Conservation (phyloP, 2,113 vertebrate genomes). For the Pipra filicauda region DNA sequence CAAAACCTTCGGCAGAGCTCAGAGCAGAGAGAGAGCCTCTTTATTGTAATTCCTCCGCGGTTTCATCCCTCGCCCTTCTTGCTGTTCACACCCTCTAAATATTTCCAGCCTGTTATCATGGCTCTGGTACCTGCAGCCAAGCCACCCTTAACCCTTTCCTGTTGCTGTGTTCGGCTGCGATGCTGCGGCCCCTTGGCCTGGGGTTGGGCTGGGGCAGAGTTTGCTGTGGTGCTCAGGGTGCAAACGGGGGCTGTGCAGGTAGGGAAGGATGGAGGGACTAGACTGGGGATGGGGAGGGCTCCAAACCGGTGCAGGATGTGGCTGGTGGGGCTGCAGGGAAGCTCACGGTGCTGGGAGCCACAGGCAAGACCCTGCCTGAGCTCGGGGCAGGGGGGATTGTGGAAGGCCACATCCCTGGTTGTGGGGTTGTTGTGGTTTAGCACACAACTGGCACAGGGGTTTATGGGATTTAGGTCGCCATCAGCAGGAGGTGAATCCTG, state of each 20-base stretch:
- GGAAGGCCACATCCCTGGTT: fast-evolving
- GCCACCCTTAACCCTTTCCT: constrained; percentile 39
- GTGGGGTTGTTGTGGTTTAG: neutral
- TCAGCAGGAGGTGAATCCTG: fast-evolving
- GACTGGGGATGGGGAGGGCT: neutral
- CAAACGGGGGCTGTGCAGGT: neutral
- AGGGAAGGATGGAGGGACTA: neutral
- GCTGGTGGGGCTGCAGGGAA: no score
- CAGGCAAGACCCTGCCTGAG: fast-evolving
- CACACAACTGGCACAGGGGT: neutral
- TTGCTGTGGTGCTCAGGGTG: fast-evolving
- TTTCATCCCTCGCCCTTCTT: constrained; percentile 48
- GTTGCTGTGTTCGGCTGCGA: fast-evolving
- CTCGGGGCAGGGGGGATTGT: fast-evolving
- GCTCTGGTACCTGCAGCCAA: constrained; percentile 56
- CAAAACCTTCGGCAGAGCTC: neutral
- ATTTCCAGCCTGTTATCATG: constrained; percentile 66
- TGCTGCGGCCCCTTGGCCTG: neutral
- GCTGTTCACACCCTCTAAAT: constrained; percentile 54
- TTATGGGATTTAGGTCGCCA: neutral
- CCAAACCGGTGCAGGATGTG: neutral
- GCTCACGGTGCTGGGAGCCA: fast-evolving
- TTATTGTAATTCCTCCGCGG: constrained; percentile 18
- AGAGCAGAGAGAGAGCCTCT: neutral
- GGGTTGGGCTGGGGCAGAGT: neutral